Conservation (phyloP, 2,113 vertebrate genomes). For the Menura novaehollandiae region DNA sequence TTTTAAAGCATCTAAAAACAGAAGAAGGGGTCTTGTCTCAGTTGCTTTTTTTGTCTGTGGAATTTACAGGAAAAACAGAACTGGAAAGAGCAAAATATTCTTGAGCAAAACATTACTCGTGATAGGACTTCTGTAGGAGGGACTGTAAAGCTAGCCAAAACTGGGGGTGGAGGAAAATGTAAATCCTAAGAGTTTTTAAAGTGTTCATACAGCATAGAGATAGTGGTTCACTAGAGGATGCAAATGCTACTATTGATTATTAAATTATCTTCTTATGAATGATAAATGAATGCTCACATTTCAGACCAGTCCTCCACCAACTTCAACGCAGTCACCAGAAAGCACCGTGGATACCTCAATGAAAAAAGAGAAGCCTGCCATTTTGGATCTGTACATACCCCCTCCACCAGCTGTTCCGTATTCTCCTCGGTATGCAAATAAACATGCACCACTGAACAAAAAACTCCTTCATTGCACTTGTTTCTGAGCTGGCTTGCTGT, state of each 20-base stretch:
- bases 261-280: background rate
- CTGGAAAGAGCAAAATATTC: background rate
- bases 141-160: background rate
- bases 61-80: background rate
- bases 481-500: background rate
- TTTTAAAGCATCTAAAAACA: background rate
- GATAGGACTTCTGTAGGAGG: background rate
- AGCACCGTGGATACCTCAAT: constrained; percentile 70
- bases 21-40: background rate
- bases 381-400: constrained; percentile 88
- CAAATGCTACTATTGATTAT: background rate
- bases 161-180: background rate
- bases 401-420: constrained; percentile 87
- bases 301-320: constrained; percentile 74
- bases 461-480: background rate
- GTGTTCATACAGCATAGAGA: background rate
- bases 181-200: background rate
- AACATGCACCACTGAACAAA: background rate
- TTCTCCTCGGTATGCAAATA: constrained; percentile 78
- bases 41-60: background rate
- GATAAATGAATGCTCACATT: background rate
- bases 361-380: constrained; percentile 83
- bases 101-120: background rate
- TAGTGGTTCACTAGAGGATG: background rate
- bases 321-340: constrained; percentile 69